Evolutionary conservation across 2,797 vertebrate genomes (phyloP), one percentile per base, ranked within the genome.

Genomic region (Tauraco hartlaubi): DNA sequence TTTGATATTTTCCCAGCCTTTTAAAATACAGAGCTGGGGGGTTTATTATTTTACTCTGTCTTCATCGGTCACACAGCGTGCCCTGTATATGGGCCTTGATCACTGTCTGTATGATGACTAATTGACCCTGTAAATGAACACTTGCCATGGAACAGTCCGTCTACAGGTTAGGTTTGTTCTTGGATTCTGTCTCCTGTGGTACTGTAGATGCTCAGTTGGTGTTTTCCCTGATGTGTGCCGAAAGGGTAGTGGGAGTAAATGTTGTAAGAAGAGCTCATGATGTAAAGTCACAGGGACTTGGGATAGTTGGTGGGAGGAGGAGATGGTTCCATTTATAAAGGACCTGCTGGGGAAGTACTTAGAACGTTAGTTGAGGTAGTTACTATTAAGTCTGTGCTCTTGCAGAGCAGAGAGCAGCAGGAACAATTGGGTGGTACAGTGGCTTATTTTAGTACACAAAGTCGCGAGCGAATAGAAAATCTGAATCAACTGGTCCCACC

Each of bases 361-460:
- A 6, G 1, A 56, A 56, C 7, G 2, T 26, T 66, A 22, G 31
- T 19, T 1, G 11, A 76, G 69, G 67, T 26, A 54, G 59, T 81
- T 73, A 12, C 35, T 59, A 6, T 55, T 5, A n/a, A 68, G 71
- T 14, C 59, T 66, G 73, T 61, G 41, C 85, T 95, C 52, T 61
- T 44, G 61, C 49, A 29, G 75, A 82, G 51, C 64, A 25, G 75
- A n/a, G 52, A 64, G 73, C 71, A 43, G 83, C 58, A 75, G 92
- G 86, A 96, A 92, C 84, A 83, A 93, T 71, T 90, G 95, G 94
- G 90, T 96, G 95, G 94, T 96, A 85, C 92, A 37, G 69, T 43
- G 80, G 19, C 52, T 93, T 93, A 93, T 96, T 96, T 96, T 96
- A 92, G 94, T 66, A 90, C 95, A 95, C 96, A 96, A 84, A 96